A percentile compares a stretch with the other conserved stretches of the same genome.
phyloP scores from a whole-genome alignment of 2,113 vertebrate species.

The Sinocyclocheilus maitianheensis region DNA sequence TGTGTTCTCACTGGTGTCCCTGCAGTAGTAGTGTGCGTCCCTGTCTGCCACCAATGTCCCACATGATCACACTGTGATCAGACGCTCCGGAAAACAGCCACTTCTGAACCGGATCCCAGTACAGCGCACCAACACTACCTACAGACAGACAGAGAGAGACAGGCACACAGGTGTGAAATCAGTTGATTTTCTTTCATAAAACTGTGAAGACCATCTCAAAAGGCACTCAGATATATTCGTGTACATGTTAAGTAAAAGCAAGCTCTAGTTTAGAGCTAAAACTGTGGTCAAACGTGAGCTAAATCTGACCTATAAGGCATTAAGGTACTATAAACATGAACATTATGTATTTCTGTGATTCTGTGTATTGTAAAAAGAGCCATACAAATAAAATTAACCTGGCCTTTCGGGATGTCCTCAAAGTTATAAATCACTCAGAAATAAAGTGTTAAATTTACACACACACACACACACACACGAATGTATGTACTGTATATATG shows the following conservation, averaged over 20 bases:
- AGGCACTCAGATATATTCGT: background rate
- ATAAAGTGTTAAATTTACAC: too few species aligned
- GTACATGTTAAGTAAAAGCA: background rate
- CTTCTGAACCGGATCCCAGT: conserved; percentile 94
- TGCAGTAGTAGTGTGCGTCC: conserved; percentile 89
- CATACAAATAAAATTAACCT: background rate
- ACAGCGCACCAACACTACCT: conserved; percentile 89
- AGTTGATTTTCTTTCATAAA: background rate
- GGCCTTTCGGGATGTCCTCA: background rate
- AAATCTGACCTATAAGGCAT: too few species aligned
- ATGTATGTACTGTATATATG: too few species aligned
- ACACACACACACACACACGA: too few species aligned
- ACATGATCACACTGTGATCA: conserved; percentile 97
- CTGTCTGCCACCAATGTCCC: conserved; percentile 96
- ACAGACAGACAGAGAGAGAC: conserved; percentile 15
- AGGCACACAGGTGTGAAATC: background rate
- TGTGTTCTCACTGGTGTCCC: conserved; percentile 89
- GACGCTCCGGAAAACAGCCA: conserved; percentile 95
- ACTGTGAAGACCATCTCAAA: background rate
- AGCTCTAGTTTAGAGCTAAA: background rate
- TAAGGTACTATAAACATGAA: too few species aligned
- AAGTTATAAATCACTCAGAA: background rate
- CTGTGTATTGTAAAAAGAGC: background rate
- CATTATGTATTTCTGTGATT: too few species aligned
- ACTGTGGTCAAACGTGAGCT: background rate